Evolutionary conservation across 1,140 invertebrate genomes (phyloP).

Genomic region (Cyclina sinensis): DNA sequence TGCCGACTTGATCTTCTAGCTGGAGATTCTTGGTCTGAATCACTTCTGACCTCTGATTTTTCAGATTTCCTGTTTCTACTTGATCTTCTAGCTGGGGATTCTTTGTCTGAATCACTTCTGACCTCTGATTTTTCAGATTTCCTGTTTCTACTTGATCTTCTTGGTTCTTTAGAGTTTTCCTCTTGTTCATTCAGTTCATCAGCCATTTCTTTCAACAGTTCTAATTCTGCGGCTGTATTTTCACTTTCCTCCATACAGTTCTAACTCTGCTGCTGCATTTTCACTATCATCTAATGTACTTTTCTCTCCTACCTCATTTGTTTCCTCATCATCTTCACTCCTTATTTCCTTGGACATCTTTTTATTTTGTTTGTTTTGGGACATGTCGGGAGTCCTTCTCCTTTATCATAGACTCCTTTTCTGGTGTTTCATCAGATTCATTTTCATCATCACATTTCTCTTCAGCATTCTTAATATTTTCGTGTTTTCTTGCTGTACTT

Average conservation of each 20-base stretch:
- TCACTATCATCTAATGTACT: background rate
- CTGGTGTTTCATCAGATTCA: background rate
- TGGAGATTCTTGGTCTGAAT: constrained; percentile 26
- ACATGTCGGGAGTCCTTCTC: no score
- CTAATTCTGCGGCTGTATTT: constrained; percentile 77
- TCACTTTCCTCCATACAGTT: constrained; percentile 66
- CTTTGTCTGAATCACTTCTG: constrained; percentile 33
- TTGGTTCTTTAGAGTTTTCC: constrained; percentile 71
- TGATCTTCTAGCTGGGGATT: constrained; percentile 47
- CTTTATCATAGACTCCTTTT: constrained; percentile 52
- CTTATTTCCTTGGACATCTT: background rate
- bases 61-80: constrained; percentile 35
- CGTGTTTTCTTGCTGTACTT: constrained; percentile 5
- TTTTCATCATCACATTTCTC: background rate
- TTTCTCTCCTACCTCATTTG: background rate
- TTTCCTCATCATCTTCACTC: background rate
- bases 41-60: constrained; percentile 20
- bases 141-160: constrained; percentile 34
- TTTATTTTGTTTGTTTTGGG: background rate
- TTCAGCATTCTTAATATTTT: no score
- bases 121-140: constrained; percentile 23
- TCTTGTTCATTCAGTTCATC: constrained; percentile 83
- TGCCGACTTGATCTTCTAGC: constrained; percentile 54
- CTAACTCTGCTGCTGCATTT: constrained; percentile 11
- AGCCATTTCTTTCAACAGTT: constrained; percentile 83